phyloP scores from a whole-genome alignment of 2,113 vertebrate species.

The Loxodonta africana region DNA sequence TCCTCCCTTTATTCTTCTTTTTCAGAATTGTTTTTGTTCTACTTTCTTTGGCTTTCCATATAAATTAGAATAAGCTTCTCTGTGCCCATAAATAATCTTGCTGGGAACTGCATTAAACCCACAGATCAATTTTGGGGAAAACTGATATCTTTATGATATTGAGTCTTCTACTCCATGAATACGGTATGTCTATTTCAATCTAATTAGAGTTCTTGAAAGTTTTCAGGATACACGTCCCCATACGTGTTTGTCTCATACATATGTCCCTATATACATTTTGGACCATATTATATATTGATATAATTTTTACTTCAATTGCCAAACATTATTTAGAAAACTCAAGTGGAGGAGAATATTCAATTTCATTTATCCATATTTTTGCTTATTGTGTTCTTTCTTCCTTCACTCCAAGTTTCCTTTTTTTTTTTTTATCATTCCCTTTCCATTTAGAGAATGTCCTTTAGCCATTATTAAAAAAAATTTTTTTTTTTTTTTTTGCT shows the following conservation, averaged over 20 bases:
- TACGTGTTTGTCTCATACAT: background rate
- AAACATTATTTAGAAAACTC: slow-evolving; percentile 7
- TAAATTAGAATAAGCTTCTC: too few relatives aligned
- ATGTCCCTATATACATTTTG: background rate
- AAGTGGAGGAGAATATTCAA: background rate
- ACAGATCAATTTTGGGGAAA: background rate
- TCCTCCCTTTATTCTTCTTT: background rate
- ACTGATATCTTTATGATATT: background rate
- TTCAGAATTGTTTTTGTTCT: background rate
- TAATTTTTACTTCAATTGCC: background rate
- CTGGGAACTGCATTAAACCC: background rate
- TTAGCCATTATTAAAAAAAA: background rate
- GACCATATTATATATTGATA: background rate
- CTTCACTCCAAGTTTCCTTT: background rate
- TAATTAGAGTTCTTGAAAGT: background rate
- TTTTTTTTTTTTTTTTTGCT: background rate
- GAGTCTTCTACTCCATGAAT: background rate
- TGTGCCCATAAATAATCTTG: background rate
- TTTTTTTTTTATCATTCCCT: slow-evolving; percentile 34
- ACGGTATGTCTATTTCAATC: background rate
- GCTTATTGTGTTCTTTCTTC: background rate
- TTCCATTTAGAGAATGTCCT: background rate
- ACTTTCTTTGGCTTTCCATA: background rate
- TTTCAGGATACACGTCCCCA: background rate
- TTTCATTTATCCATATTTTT: background rate